A percentile compares a stretch with the other conserved stretches of the same genome.
phyloP scores from a whole-genome alignment of 2,113 vertebrate genomes.

The Heterocephalus glaber region DNA sequence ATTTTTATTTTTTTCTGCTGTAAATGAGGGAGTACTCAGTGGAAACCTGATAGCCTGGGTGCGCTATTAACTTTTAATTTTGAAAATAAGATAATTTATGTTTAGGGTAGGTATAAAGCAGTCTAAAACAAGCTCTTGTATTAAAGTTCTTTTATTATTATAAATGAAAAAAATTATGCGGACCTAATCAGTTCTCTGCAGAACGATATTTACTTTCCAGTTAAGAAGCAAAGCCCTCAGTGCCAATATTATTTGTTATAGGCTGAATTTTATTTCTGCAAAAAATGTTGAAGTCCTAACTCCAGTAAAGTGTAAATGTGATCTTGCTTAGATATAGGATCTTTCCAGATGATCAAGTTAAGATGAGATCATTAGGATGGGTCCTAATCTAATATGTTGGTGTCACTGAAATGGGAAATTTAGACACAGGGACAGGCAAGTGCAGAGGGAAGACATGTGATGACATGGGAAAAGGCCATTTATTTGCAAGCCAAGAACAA shows the following conservation, averaged over 20 bases:
- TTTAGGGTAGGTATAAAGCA: no score
- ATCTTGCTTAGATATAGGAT: background rate
- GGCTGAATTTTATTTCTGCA: background rate
- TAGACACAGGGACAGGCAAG: background rate
- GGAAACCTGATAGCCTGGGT: background rate
- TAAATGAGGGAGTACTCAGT: background rate
- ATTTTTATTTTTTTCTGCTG: no score
- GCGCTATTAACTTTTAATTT: constrained; percentile 23
- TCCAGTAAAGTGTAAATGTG: background rate
- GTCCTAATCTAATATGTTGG: background rate
- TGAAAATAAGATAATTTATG: constrained; percentile 17
- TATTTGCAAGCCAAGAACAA: background rate
- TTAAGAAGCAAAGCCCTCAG: background rate
- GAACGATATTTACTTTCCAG: constrained; percentile 17
- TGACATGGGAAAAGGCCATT: background rate
- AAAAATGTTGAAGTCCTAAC: background rate
- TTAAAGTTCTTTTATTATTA: constrained; percentile 18
- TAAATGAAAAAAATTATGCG: background rate
- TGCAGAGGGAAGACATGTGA: background rate
- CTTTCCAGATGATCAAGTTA: background rate
- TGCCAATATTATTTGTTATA: background rate
- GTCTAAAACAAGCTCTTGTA: constrained; percentile 12
- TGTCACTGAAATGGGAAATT: background rate
- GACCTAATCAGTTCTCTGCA: background rate
- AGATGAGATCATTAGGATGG: background rate